Base-by-base conservation (phyloP, 2,113 vertebrate species). In the Puntigrus tetrazona region DNA sequence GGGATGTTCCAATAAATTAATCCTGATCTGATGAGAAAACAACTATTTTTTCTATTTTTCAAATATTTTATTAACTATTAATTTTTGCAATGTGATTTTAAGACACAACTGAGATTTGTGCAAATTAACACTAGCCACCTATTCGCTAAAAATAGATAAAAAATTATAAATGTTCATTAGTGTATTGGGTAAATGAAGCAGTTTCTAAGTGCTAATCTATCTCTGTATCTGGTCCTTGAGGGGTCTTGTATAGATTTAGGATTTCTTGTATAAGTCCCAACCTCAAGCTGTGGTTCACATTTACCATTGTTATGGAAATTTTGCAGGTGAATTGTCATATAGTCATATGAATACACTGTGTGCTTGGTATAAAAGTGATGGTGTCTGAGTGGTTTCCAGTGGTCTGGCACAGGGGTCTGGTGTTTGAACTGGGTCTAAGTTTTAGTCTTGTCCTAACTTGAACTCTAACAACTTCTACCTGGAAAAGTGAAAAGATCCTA, bases 401-500 rank as follows among this genome's bases (percentile, higher is more conserved):
- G 36, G 2, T 36, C 6, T 78, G 52, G 20, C 52, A 55, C 20
- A 5, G 7, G 52, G 52, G 52, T 55, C 52, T 55, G 20, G 52
- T 57, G 3, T 57, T 57, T 2, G 50, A 7, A 2, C 20, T 55
- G 52, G 6, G 22, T 78, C 34, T 7, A 20, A 20, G 18, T 20
- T 18, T 77, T 31, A 27, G 9, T 8, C n/a, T 52, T 20, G 9
- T 61, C 34, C 36, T 59, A 57, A 38, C 50, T 25, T 36, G 22
- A 38, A 25, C 34, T 27, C 18, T 22, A 59, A 18, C 3, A 1
- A 25, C 22, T 7, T 43, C 36, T 16, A 43, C 76, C 55, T 61
- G 36, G 14, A 65, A 65, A 50, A 63, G 63, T 74, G 57, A 34
- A 82, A 75, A 82, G 78, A 59, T 27, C 29, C 78, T 9, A 74